These are phyloP conservation scores for Pterocles burchelli DNA, from an alignment of 2,113 vertebrate species.

Conservation along the genomic window DNA sequence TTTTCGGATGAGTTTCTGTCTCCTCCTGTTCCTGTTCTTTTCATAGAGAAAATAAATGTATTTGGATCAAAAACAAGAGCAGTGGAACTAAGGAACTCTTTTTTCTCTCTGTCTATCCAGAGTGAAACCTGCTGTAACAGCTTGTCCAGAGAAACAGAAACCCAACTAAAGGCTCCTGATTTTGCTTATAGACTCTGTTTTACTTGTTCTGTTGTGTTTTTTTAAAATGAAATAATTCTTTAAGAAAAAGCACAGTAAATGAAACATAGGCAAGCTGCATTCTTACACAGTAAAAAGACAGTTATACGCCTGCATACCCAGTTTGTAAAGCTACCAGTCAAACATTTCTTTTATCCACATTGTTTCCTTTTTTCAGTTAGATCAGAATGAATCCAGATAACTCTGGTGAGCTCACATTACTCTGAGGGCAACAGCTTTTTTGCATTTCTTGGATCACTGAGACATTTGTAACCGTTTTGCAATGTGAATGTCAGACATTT, in stretches of 20 bases:
- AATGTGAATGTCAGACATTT: not conserved
- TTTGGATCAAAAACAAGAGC: not conserved
- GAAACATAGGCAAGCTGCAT: not conserved
- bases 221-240: not conserved
- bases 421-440: not conserved
- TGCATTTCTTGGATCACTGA: conserved; percentile 12
- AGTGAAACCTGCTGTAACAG: not conserved
- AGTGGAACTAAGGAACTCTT: not conserved
- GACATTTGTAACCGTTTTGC: not conserved
- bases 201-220: not conserved
- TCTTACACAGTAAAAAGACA: not conserved
- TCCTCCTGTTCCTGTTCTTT: not conserved
- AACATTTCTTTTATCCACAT: not conserved
- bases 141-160: conserved; percentile 17
- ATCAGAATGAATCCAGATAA: not conserved
- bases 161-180: not conserved
- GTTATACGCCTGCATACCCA: not conserved
- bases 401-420: not conserved
- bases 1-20: not conserved
- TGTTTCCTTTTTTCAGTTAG: not conserved
- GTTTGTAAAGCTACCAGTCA: not conserved
- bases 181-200: not conserved
- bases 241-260: not conserved
- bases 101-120: not conserved
- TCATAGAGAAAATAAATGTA: not conserved